These are phyloP conservation scores for Anadara kagoshimensis DNA, from an alignment of 1,140 invertebrate genomes.

Conservation along the genomic window DNA sequence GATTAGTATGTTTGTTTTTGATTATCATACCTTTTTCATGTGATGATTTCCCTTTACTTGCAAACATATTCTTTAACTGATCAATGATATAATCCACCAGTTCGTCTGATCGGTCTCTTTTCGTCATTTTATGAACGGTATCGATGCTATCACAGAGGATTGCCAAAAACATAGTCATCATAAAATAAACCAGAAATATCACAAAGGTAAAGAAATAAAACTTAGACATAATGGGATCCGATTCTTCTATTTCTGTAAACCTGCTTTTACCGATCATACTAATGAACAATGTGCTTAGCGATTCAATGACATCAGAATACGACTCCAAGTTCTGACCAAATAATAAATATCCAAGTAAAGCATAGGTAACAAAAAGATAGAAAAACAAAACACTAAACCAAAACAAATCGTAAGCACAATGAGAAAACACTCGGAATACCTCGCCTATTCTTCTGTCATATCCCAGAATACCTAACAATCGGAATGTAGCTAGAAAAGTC, in stretches of 20 bases:
- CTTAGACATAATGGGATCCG: constrained; percentile 45
- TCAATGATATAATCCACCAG: constrained; percentile 46
- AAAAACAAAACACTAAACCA: constrained; percentile 52
- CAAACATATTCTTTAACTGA: constrained; percentile 40
- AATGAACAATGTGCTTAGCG: constrained; percentile 53
- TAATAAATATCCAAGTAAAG: constrained; percentile 46
- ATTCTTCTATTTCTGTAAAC: constrained; percentile 54
- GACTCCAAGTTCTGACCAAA: constrained; percentile 49
- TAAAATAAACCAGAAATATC: constrained; percentile 45
- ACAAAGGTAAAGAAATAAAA: constrained; percentile 55
- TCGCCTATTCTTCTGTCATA: constrained; percentile 58
- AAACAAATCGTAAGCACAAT: constrained; percentile 45
- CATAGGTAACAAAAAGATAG: constrained; percentile 43
- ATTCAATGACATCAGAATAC: constrained; percentile 53
- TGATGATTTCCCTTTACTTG: constrained; percentile 10
- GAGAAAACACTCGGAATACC: constrained; percentile 47
- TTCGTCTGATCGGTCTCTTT: constrained; percentile 42
- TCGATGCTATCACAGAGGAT: constrained; percentile 54
- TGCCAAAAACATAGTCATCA: constrained; percentile 57
- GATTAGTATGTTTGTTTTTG: too few species aligned
- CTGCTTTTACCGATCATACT: constrained; percentile 80
- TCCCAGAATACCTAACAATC: constrained; percentile 58
- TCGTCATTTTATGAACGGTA: constrained; percentile 41
- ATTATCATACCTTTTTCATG: not conserved
- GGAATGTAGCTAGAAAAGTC: constrained; percentile 52